Conservation (phyloP, 2,888 invertebrate genomes). For the Tortrix viridana region DNA sequence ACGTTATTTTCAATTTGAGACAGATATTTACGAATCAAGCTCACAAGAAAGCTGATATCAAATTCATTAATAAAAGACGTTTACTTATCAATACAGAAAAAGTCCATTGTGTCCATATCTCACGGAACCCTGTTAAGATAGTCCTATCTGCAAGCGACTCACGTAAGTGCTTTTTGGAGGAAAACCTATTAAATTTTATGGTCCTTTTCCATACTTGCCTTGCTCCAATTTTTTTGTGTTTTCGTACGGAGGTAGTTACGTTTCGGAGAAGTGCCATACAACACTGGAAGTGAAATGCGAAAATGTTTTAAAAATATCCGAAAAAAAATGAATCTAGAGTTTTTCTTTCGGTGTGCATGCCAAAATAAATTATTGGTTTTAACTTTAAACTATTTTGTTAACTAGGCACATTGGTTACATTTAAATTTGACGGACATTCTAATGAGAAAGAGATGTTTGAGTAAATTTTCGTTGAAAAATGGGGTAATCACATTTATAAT, state of each 20-base stretch:
- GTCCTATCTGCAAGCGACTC: constrained; percentile 65
- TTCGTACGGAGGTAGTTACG: constrained; percentile 51
- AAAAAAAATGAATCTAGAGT: neutral
- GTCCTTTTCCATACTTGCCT: constrained; percentile 78
- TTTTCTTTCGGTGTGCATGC: too few species aligned
- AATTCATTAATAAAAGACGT: constrained; percentile 1
- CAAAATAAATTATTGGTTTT: too few species aligned
- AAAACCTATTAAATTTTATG: constrained; percentile 83
- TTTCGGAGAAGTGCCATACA: constrained; percentile 45
- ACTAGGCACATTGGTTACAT: too few species aligned
- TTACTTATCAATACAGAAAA: constrained; percentile 15
- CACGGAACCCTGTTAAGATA: constrained; percentile 49
- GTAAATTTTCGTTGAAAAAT: too few species aligned
- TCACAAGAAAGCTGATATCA: constrained; percentile 18
- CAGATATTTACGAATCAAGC: too few species aligned
- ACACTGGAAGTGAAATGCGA: constrained; percentile 52
- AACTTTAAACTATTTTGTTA: too few species aligned
- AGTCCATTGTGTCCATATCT: constrained; percentile 21
- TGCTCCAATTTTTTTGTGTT: constrained; percentile 79
- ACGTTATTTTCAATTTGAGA: too few species aligned
- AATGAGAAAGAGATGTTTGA: too few species aligned
- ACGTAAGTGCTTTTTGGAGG: constrained; percentile 78
- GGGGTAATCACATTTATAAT: too few species aligned
- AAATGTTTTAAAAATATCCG: neutral
- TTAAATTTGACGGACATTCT: too few species aligned